Percentiles rank a stretch among this genome's conserved stretches.
Conservation (phyloP, 2,113 vertebrate species). For the Ictalurus furcatus region DNA sequence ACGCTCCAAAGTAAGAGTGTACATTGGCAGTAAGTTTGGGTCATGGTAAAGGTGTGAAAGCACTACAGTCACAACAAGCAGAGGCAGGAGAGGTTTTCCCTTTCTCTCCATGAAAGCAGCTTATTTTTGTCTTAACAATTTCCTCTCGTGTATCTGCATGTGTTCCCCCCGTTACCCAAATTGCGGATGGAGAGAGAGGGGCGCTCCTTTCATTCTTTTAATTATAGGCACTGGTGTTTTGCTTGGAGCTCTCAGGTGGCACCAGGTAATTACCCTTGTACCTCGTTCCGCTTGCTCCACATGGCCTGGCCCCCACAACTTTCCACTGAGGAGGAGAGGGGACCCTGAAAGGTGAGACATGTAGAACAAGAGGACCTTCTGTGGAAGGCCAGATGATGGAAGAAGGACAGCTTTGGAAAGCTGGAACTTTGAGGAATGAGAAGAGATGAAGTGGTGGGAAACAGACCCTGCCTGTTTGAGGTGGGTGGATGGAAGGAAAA, state of each 20-base stretch:
- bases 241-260: conserved; percentile 58
- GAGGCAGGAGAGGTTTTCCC: conserved; percentile 1
- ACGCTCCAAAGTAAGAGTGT: background rate
- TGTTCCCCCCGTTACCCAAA: background rate
- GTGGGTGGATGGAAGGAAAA: background rate
- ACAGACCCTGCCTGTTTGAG: background rate
- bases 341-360: conserved; percentile 29
- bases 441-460: background rate
- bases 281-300: conserved; percentile 22
- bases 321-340: conserved; percentile 43
- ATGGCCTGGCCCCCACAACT: conserved; percentile 44
- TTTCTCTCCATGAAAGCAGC: conserved; percentile 24
- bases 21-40: background rate
- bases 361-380: conserved; percentile 38
- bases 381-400: conserved; percentile 23
- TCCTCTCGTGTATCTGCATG: background rate
- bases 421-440: background rate
- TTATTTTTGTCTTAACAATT: conserved; percentile 7
- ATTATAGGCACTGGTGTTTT: conserved; percentile 55
- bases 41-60: conserved; percentile 12
- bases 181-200: conserved; percentile 26
- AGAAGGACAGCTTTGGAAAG: conserved; percentile 2
- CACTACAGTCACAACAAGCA: conserved; percentile 13
- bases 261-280: conserved; percentile 55
- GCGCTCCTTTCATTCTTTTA: conserved; percentile 49